phyloP scores from a whole-genome alignment of 2,888 invertebrate species.

The Strigamia crassipes region DNA sequence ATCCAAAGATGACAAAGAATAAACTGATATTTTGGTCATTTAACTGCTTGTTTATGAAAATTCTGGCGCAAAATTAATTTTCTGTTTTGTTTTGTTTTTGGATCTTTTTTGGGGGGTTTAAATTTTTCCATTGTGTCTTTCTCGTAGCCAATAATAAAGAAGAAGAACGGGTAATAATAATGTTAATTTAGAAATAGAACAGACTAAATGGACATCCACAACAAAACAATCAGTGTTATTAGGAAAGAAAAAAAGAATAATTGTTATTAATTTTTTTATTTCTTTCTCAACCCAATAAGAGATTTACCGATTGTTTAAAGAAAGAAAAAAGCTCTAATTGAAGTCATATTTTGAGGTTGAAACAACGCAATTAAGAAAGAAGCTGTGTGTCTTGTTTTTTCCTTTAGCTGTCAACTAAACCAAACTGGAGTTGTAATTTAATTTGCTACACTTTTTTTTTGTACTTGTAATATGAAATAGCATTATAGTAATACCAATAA shows the following conservation, averaged over 20 bases:
- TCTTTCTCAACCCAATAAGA: slow-evolving; percentile 17
- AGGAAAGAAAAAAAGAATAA: not conserved
- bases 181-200: not conserved
- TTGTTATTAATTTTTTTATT: slow-evolving; percentile 15
- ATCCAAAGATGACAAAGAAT: slow-evolving; percentile 37
- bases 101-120: no score
- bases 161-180: no score
- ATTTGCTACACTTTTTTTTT: not conserved
- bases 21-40: not conserved
- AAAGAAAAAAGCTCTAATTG: not conserved
- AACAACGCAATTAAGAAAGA: slow-evolving; percentile 16
- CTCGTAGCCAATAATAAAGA: no score
- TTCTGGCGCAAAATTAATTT: not conserved
- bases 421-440: not conserved
- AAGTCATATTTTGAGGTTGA: slow-evolving; percentile 30
- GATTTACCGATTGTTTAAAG: not conserved
- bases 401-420: not conserved
- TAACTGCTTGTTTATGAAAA: not conserved
- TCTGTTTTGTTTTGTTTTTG: not conserved
- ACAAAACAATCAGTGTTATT: not conserved
- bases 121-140: no score
- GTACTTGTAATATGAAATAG: no score
- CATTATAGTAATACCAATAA: no score
- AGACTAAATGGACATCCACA: not conserved
- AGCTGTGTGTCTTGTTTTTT: not conserved